phyloP scores from a whole-genome alignment of 2,797 vertebrate species.

The Paratrypauchen microcephalus region DNA sequence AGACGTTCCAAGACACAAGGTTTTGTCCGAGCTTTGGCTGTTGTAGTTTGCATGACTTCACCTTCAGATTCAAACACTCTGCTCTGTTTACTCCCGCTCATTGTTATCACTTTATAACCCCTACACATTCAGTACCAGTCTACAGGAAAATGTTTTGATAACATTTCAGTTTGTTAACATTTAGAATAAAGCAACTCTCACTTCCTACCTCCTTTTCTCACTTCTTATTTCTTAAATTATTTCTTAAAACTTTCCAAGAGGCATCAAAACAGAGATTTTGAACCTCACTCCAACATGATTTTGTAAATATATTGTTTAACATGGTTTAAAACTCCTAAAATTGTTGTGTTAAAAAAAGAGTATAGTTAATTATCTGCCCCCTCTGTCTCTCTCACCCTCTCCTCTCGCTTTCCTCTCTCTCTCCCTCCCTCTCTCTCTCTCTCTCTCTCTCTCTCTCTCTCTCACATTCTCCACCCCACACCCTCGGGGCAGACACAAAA shows the following conservation, averaged over 20 bases:
- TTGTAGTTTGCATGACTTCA: slow-evolving; percentile 56
- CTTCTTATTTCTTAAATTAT: no score
- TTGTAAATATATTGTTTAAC: no score
- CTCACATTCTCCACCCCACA: slow-evolving; percentile 50
- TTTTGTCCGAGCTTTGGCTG: slow-evolving; percentile 35
- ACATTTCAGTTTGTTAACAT: no score
- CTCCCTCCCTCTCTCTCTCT: background rate
- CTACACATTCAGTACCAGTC: background rate
- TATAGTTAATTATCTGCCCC: no score
- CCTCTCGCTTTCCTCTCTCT: background rate
- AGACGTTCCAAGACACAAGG: slow-evolving; percentile 48
- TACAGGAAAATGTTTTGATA: no score
- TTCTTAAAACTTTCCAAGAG: no score
- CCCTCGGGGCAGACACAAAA: slow-evolving; percentile 52
- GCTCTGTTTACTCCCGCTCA: background rate
- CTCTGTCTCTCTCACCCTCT: no score
- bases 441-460: slow-evolving; percentile 16
- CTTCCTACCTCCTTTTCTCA: background rate
- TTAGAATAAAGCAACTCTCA: background rate
- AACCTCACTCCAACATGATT: no score
- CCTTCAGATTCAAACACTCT: slow-evolving; percentile 45
- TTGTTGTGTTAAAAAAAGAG: no score
- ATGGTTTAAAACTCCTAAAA: no score
- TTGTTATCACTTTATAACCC: background rate
- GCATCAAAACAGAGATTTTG: no score